phyloP scores from a whole-genome alignment of 2,888 invertebrate species.

The Girardia tigrina region DNA sequence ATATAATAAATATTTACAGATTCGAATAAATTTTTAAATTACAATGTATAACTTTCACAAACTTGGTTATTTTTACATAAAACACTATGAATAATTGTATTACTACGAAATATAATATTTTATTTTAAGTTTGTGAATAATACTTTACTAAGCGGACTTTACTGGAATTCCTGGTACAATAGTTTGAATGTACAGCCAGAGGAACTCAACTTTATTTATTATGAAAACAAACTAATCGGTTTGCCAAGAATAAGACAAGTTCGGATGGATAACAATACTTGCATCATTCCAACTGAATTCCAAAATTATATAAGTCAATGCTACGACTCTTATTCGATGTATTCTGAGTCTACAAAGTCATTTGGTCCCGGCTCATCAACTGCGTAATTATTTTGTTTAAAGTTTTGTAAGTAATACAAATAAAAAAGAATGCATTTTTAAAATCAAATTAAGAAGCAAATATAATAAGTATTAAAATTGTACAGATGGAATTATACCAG shows the following conservation, averaged over 20 bases:
- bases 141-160: constrained; percentile 54
- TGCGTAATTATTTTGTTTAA: too few relatives aligned
- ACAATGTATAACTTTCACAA: too few relatives aligned
- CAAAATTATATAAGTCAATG: constrained; percentile 57
- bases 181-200: constrained; percentile 40
- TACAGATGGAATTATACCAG: constrained; percentile 48
- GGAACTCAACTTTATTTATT: constrained; percentile 51
- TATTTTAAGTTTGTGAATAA: constrained; percentile 51
- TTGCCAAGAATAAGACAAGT: constrained; percentile 56
- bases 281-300: constrained; percentile 51
- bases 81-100: too few relatives aligned
- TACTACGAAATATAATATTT: too few relatives aligned
- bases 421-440: too few relatives aligned
- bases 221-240: constrained; percentile 57
- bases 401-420: too few relatives aligned
- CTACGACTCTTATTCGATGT: constrained; percentile 55
- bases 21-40: too few relatives aligned
- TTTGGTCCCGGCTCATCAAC: constrained; percentile 49
- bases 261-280: constrained; percentile 36
- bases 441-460: too few relatives aligned
- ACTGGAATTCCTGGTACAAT: constrained; percentile 56
- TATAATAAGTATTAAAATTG: too few relatives aligned
- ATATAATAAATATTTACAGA: too few relatives aligned
- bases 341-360: constrained; percentile 53
- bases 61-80: too few relatives aligned